Conservation (phyloP, 2,888 invertebrate genomes). For the Cyaniris semiargus region DNA sequence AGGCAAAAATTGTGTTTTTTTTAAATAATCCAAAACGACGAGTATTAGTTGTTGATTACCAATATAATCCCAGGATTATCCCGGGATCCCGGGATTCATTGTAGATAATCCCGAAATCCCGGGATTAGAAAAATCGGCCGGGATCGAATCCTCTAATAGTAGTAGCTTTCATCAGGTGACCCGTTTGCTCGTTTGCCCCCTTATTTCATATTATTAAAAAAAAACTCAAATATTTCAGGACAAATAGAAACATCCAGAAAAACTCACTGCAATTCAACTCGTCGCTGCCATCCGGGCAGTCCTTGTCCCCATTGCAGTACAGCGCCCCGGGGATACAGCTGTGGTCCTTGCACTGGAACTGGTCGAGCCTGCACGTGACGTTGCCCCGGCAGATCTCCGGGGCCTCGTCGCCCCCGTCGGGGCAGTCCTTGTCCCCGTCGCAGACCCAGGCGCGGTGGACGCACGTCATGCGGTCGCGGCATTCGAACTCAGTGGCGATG, state of each 20-base stretch:
- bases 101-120: too few species aligned
- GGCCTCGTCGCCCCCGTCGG: slow-evolving; percentile 89
- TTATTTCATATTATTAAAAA: too few species aligned
- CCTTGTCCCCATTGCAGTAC: slow-evolving; percentile 89
- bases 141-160: too few species aligned
- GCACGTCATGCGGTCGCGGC: slow-evolving; percentile 89
- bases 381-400: slow-evolving; percentile 83
- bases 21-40: too few species aligned
- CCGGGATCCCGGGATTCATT: too few species aligned
- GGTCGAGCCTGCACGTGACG: slow-evolving; percentile 90
- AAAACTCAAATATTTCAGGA: too few species aligned
- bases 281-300: slow-evolving; percentile 92
- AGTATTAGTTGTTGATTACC: too few species aligned
- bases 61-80: too few species aligned
- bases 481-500: slow-evolving; percentile 86
- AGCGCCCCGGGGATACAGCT: slow-evolving; percentile 90
- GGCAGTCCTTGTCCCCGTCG: slow-evolving; percentile 91
- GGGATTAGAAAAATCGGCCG: too few species aligned
- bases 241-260: neutral
- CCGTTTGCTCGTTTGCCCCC: too few species aligned
- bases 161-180: too few species aligned
- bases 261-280: slow-evolving; percentile 89
- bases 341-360: slow-evolving; percentile 91
- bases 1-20: too few species aligned
- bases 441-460: slow-evolving; percentile 91